These are phyloP conservation scores for Panzeria rudis DNA, from an alignment of 2,888 invertebrate species.

Conservation along the genomic window DNA sequence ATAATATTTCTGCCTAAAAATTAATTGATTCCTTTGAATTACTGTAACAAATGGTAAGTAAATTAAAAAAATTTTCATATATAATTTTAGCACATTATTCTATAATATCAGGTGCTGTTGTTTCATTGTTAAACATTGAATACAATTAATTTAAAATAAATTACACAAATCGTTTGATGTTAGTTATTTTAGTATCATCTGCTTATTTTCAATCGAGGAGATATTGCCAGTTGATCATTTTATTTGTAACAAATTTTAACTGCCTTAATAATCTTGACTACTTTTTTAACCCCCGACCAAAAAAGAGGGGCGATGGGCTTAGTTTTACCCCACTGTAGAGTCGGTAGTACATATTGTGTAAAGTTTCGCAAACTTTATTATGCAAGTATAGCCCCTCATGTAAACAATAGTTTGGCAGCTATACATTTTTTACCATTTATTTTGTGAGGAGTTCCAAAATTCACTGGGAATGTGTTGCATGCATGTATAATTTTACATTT, in stretches of 20 bases:
- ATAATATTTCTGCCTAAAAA: not conserved
- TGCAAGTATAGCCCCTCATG: too few species aligned
- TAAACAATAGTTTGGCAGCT: too few species aligned
- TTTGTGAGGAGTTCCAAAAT: too few species aligned
- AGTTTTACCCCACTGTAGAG: too few species aligned
- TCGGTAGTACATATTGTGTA: too few species aligned
- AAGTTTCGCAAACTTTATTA: too few species aligned
- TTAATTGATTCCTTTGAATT: not conserved
- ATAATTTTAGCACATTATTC: not conserved
- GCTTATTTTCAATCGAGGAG: too few species aligned
- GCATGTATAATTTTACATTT: too few species aligned
- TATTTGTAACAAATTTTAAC: constrained; percentile 15
- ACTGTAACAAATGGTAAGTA: not conserved
- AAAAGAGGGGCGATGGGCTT: too few species aligned
- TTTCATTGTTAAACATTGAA: constrained; percentile 49
- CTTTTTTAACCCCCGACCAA: too few species aligned
- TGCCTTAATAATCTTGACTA: not conserved
- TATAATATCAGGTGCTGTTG: constrained; percentile 44
- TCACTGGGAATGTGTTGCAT: too few species aligned
- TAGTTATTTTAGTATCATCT: not conserved
- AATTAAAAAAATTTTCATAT: constrained; percentile 9
- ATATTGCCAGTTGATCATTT: not conserved
- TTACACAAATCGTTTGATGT: constrained; percentile 44
- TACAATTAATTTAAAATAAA: constrained; percentile 54
- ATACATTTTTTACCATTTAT: too few species aligned